Evolutionary conservation across 2,888 invertebrate genomes (phyloP).

Genomic region (Linnaemya vulpina): DNA sequence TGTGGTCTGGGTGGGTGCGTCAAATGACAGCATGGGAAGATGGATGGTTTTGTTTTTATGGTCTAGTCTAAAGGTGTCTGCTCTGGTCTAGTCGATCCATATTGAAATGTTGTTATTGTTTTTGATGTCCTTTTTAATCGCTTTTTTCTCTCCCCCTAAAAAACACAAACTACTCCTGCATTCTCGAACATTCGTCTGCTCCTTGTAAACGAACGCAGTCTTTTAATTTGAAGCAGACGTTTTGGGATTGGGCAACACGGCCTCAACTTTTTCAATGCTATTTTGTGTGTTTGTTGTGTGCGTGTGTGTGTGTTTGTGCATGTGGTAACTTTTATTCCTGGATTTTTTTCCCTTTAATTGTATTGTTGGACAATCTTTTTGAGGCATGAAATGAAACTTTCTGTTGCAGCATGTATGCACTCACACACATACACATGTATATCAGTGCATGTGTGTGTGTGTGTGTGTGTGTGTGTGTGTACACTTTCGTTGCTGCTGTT

Average conservation of each 20-base stretch:
- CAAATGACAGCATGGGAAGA: conserved; percentile 13
- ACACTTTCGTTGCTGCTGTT: neutral
- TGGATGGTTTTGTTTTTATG: conserved; percentile 8
- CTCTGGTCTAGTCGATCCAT: conserved; percentile 40
- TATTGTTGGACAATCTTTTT: conserved; percentile 23
- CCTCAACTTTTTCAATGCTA: conserved; percentile 23
- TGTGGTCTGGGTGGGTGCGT: no score
- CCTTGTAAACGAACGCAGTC: conserved; percentile 61
- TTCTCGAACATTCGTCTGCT: conserved; percentile 21
- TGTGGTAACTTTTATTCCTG: conserved; percentile 27
- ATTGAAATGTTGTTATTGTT: neutral
- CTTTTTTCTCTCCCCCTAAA: neutral
- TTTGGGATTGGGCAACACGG: conserved; percentile 67
- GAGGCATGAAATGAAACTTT: conserved; percentile 46
- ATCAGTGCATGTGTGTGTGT: neutral
- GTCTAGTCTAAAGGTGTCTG: conserved; percentile 43
- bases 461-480: neutral
- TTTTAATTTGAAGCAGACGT: conserved; percentile 58
- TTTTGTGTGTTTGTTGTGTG: neutral
- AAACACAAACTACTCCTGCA: conserved; percentile 3
- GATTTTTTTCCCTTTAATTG: conserved; percentile 24
- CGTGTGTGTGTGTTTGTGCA: neutral
- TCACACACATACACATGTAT: neutral
- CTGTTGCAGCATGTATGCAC: conserved; percentile 7
- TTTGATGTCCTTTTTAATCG: conserved; percentile 22